Percentiles rank a stretch among this genome's conserved stretches.
Conservation (phyloP, 2,113 vertebrate species). For the Thamnophis sirtalis region DNA sequence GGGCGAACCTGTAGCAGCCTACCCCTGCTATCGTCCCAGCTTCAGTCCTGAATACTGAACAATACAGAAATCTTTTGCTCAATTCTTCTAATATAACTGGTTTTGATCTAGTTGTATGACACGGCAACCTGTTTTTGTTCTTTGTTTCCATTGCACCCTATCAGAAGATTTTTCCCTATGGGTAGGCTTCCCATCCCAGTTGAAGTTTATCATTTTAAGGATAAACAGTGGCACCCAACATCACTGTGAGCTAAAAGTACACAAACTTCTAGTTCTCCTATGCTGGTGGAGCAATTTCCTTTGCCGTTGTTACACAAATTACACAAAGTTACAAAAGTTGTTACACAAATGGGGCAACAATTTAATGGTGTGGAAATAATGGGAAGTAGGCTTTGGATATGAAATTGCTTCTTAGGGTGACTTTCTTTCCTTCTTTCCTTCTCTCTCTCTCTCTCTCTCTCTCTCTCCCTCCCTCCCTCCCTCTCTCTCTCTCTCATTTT, state of each 20-base stretch:
- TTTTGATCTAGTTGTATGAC: background rate
- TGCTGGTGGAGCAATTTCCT: conserved; percentile 40
- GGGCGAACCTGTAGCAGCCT: too few relatives aligned
- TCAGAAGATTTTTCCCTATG: background rate
- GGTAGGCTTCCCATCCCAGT: background rate
- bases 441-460: background rate
- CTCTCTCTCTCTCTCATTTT: too few relatives aligned
- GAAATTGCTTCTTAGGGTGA: background rate
- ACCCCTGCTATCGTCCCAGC: too few relatives aligned
- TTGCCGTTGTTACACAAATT: background rate
- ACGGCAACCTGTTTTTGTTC: background rate
- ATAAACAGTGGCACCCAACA: background rate
- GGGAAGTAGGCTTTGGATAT: background rate
- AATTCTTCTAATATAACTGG: background rate
- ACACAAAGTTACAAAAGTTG: too few relatives aligned
- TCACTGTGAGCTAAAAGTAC: background rate
- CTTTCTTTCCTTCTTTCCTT: too few relatives aligned
- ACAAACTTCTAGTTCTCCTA: background rate
- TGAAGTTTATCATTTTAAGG: background rate
- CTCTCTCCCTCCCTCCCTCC: too few relatives aligned
- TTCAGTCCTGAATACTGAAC: too few relatives aligned
- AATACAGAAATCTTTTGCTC: background rate
- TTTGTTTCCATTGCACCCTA: background rate
- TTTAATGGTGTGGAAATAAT: background rate
- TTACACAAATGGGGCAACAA: conserved; percentile 28